Percentiles rank a stretch among this genome's conserved stretches.
Conservation (phyloP, 1,140 invertebrate species). For the Hermetia illucens region DNA sequence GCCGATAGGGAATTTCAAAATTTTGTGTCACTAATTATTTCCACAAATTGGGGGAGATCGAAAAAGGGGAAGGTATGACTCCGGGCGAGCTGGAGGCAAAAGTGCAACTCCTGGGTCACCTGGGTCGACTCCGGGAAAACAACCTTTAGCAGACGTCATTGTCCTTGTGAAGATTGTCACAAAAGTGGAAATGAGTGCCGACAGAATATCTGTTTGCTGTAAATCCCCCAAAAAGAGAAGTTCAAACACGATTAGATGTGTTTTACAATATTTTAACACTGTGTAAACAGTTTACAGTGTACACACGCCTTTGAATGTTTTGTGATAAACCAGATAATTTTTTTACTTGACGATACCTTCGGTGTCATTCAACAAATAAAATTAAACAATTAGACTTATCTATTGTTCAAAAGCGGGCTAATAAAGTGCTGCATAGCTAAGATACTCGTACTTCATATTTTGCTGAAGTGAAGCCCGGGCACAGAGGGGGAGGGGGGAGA, state of each 20-base stretch:
- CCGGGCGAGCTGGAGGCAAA: too few relatives aligned
- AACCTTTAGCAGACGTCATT: neutral
- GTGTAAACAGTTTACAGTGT: conserved; percentile 2
- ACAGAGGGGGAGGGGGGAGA: too few relatives aligned
- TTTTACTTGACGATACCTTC: neutral
- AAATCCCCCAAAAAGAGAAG: conserved; percentile 1
- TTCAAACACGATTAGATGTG: conserved; percentile 3
- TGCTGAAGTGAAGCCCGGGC: too few relatives aligned
- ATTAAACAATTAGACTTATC: conserved; percentile 1
- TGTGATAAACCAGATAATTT: neutral
- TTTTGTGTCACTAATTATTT: too few relatives aligned
- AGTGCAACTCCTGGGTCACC: too few relatives aligned
- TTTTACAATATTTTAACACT: conserved; percentile 4
- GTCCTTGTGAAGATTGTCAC: neutral
- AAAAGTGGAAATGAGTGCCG: neutral
- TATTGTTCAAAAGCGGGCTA: neutral
- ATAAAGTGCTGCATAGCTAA: neutral
- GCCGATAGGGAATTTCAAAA: too few relatives aligned
- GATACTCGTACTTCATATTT: too few relatives aligned
- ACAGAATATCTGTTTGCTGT: neutral
- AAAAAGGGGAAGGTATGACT: too few relatives aligned
- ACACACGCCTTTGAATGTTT: neutral
- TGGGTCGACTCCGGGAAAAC: neutral
- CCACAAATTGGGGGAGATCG: too few relatives aligned
- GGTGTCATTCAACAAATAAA: neutral